These are phyloP conservation scores for Nyctibius bracteatus DNA, from an alignment of 2,113 vertebrate genomes.

Conservation along the genomic window DNA sequence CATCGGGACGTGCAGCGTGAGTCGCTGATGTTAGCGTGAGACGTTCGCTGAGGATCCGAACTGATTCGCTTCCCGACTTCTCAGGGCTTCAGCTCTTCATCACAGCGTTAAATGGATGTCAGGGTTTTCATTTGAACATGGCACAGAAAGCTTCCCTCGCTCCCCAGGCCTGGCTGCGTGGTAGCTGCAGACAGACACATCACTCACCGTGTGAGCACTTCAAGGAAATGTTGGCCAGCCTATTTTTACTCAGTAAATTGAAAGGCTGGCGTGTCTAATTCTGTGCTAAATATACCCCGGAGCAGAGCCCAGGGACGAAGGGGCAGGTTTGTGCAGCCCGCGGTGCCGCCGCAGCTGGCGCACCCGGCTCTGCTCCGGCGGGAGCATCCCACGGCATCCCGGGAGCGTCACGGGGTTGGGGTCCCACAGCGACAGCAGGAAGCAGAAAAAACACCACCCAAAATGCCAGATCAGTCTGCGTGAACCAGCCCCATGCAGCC, in stretches of 20 bases:
- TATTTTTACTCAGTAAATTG: background rate
- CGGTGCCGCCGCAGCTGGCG: background rate
- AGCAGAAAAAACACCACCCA: background rate
- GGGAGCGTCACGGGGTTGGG: too few species aligned
- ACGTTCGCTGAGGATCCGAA: background rate
- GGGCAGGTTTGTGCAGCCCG: background rate
- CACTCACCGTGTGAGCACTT: background rate
- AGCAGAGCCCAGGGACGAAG: background rate
- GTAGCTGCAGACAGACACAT: background rate
- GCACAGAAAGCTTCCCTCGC: background rate
- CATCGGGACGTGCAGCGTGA: background rate
- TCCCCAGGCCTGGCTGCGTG: background rate
- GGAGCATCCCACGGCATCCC: too few species aligned
- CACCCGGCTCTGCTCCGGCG: background rate
- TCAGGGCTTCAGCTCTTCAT: background rate
- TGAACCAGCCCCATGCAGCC: background rate
- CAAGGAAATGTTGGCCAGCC: background rate
- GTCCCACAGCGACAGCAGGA: accelerated
- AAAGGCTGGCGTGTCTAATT: background rate
- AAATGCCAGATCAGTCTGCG: background rate
- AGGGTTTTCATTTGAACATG: background rate
- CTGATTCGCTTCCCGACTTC: background rate
- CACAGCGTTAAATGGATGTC: background rate
- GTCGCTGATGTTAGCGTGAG: background rate
- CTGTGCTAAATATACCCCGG: background rate